Evolutionary conservation across 2,888 invertebrate genomes (phyloP).

Genomic region (Rhaphigaster nebulosa): DNA sequence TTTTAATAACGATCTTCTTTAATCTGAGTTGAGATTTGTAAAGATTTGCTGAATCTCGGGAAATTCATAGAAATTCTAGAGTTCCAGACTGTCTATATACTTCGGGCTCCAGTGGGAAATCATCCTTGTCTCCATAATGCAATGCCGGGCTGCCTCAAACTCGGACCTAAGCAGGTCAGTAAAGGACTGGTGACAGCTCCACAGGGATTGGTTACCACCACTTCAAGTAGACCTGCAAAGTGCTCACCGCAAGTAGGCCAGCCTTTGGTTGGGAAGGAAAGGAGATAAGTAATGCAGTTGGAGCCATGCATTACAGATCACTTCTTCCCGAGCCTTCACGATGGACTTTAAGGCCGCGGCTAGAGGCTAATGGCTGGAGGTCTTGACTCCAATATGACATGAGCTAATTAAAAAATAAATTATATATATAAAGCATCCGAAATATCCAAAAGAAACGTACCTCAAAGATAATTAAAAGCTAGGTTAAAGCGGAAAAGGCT

Average conservation of each 20-base stretch:
- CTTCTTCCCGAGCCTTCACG: too few species aligned
- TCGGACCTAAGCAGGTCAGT: background rate
- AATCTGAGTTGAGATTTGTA: background rate
- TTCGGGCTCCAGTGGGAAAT: background rate
- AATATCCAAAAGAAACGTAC: too few species aligned
- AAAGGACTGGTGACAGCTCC: background rate
- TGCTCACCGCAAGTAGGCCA: background rate
- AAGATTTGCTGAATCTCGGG: background rate
- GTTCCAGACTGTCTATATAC: background rate
- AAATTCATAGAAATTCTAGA: background rate
- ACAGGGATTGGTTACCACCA: background rate
- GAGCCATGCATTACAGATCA: background rate
- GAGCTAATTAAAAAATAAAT: too few species aligned
- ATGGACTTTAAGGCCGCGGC: too few species aligned
- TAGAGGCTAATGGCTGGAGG: too few species aligned
- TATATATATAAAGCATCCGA: too few species aligned
- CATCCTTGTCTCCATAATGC: background rate
- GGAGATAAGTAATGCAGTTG: background rate
- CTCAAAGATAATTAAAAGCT: too few species aligned
- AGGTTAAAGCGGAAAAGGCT: too few species aligned
- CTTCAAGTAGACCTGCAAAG: background rate
- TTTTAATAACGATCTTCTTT: background rate
- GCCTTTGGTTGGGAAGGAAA: background rate
- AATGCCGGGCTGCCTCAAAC: background rate
- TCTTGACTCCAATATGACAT: too few species aligned